Evolutionary conservation across 2,113 vertebrate genomes (phyloP).

Genomic region (Phycodurus eques): DNA sequence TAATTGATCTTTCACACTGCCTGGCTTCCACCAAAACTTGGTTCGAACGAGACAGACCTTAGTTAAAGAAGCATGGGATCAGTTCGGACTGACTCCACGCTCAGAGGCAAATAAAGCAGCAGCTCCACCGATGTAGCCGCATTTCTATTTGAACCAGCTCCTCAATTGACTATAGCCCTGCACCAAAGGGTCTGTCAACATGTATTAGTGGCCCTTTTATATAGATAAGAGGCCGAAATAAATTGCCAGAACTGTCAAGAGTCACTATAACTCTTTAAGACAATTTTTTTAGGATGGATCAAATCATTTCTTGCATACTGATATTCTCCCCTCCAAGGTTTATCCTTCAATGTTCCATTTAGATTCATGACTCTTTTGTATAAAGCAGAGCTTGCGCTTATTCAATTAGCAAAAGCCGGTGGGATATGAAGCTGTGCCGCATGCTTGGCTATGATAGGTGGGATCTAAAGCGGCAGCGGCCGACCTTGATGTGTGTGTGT

Average conservation of each 20-base stretch:
- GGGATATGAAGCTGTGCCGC: neutral
- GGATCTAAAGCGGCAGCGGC: constrained; percentile 41
- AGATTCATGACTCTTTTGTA: neutral
- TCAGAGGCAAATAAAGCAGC: constrained; percentile 20
- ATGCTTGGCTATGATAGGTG: constrained; percentile 10
- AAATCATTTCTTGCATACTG: constrained; percentile 50
- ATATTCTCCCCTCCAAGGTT: constrained; percentile 22
- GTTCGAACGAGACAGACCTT: neutral
- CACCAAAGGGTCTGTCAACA: constrained; percentile 72
- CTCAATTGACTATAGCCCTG: constrained; percentile 72
- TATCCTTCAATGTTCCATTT: constrained; percentile 18
- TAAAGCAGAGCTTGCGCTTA: constrained; percentile 12
- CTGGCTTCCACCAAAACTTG: too few relatives aligned
- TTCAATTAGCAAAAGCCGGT: constrained; percentile 26
- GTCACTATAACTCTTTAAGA: constrained; percentile 31
- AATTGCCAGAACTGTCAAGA: constrained; percentile 61
- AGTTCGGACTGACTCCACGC: constrained; percentile 39
- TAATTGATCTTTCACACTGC: too few relatives aligned
- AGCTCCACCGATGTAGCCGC: constrained; percentile 22
- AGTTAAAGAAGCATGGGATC: constrained; percentile 30
- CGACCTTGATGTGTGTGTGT: constrained; percentile 35
- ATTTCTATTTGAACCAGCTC: constrained; percentile 38
- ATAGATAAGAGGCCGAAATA: constrained; percentile 65
- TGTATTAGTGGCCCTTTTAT: constrained; percentile 68
- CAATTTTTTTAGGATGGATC: constrained; percentile 39